These are phyloP conservation scores for Hymenochirus boettgeri DNA, from an alignment of 2,113 vertebrate genomes.

Conservation along the genomic window DNA sequence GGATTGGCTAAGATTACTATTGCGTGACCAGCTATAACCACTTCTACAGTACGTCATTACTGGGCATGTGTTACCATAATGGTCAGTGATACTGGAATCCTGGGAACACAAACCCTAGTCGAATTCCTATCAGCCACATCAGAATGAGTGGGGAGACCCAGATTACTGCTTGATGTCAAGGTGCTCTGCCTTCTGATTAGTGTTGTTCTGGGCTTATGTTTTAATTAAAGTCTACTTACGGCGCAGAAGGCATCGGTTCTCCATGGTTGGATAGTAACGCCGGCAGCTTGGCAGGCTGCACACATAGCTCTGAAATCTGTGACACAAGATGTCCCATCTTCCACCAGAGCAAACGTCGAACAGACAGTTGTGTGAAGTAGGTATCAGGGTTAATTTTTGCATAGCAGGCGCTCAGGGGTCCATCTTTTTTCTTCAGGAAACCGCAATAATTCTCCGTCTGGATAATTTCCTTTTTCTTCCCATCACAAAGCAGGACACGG, in stretches of 20 bases:
- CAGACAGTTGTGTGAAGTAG: constrained; percentile 59
- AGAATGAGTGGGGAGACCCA: no score
- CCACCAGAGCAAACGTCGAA: constrained; percentile 60
- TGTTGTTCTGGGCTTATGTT: no score
- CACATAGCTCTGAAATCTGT: constrained; percentile 58
- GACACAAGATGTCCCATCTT: constrained; percentile 55
- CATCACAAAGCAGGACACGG: constrained; percentile 42
- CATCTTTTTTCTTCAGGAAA: constrained; percentile 47
- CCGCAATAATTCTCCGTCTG: constrained; percentile 53
- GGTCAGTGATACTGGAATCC: no score
- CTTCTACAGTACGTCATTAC: no score
- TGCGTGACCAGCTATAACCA: no score
- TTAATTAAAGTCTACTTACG: constrained; percentile 52
- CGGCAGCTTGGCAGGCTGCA: constrained; percentile 53
- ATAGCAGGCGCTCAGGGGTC: constrained; percentile 60
- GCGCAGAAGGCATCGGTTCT: constrained; percentile 61
- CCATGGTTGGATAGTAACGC: constrained; percentile 55
- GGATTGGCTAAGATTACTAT: no score
- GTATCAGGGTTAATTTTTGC: constrained; percentile 50
- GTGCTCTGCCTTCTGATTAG: no score
- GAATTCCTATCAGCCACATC: no score
- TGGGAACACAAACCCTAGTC: no score
- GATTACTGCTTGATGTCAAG: no score
- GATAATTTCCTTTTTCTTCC: constrained; percentile 49
- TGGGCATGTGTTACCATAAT: no score